phyloP scores from a whole-genome alignment of 2,113 vertebrate species.

The Pelvicachromis taeniatus region DNA sequence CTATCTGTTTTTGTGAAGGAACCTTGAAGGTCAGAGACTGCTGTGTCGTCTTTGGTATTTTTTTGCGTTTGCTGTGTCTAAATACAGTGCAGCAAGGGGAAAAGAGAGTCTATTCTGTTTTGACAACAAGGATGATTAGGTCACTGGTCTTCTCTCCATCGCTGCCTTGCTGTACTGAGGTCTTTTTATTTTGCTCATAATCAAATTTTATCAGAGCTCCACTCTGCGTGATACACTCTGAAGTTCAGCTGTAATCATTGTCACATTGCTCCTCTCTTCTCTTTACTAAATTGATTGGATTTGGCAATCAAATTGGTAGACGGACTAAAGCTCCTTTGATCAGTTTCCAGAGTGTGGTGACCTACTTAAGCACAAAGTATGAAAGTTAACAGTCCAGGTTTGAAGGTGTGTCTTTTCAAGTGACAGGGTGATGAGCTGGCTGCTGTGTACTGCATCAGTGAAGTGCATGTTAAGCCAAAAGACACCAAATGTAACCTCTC shows the following conservation, averaged over 20 bases:
- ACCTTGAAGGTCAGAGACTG: background rate
- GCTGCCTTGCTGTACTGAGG: slow-evolving; percentile 4
- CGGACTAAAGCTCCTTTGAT: slow-evolving; percentile 3
- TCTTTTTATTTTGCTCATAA: slow-evolving; percentile 47
- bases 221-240: slow-evolving; percentile 12
- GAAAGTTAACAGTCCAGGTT: background rate
- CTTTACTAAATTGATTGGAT: slow-evolving; percentile 19
- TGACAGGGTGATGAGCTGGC: background rate
- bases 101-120: slow-evolving; percentile 37
- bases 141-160: background rate
- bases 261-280: slow-evolving; percentile 39
- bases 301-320: background rate
- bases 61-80: background rate
- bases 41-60: slow-evolving; percentile 7
- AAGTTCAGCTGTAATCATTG: slow-evolving; percentile 40
- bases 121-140: slow-evolving; percentile 32
- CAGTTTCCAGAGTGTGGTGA: background rate
- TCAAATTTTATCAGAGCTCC: slow-evolving; percentile 35
- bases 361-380: background rate
- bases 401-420: background rate
- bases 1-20: slow-evolving; percentile 39
- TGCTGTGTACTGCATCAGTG: background rate
- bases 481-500: background rate
- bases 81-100: background rate
- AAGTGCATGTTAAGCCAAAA: background rate